A percentile compares a stretch with the other conserved stretches of the same genome.
phyloP scores from a whole-genome alignment of 2,113 vertebrate species.

The Urocitellus parryii region DNA sequence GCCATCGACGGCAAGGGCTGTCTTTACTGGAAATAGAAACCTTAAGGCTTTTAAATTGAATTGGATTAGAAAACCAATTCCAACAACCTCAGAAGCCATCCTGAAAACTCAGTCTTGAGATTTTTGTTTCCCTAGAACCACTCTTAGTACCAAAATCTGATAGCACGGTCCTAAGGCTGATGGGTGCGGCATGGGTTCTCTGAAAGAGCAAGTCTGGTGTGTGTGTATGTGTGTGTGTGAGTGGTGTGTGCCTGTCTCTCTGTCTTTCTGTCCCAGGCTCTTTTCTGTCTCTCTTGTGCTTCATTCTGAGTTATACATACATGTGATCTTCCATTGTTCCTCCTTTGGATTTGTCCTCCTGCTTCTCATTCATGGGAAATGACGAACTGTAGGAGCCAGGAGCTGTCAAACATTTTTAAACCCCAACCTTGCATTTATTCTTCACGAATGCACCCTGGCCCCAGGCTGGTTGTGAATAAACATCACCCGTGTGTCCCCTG shows the following conservation, averaged over 20 bases:
- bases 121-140: background rate
- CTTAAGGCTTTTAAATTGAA: background rate
- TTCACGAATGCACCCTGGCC: background rate
- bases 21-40: background rate
- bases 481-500: background rate
- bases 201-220: background rate
- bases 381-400: background rate
- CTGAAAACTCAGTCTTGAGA: background rate
- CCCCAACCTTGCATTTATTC: background rate
- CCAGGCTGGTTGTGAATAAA: background rate
- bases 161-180: background rate
- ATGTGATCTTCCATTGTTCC: background rate
- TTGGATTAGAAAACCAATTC: background rate
- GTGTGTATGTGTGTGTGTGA: background rate
- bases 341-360: background rate
- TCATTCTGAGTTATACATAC: background rate
- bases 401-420: slow-evolving; percentile 52
- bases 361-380: background rate
- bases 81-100: background rate
- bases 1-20: fast-evolving
- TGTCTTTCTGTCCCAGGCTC: too few species aligned
- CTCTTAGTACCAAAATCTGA: background rate
- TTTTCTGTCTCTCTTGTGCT: background rate
- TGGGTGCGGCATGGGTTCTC: background rate
- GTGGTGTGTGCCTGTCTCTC: background rate